These are phyloP conservation scores for Drosophila bifasciata DNA, from an alignment of 1,140 invertebrate species.

Conservation along the genomic window DNA sequence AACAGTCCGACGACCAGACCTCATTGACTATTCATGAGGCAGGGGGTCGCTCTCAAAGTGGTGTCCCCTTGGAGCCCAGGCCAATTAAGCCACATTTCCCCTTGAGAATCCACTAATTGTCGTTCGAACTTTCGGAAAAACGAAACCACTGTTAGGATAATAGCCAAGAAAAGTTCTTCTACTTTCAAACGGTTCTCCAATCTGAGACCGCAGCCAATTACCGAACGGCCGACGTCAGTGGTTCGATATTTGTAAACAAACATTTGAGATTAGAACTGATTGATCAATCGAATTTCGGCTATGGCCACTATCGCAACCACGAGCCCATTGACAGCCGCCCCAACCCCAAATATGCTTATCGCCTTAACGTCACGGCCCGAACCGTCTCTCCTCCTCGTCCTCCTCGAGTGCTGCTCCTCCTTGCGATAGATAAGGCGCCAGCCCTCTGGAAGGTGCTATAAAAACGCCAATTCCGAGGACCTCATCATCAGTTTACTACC, in stretches of 20 bases:
- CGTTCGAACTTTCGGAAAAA: slow-evolving; percentile 19
- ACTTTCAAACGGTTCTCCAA: slow-evolving; percentile 23
- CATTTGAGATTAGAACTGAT: slow-evolving; percentile 2
- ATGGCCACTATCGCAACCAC: slow-evolving; percentile 7
- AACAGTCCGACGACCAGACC: slow-evolving; percentile 25
- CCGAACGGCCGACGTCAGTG: slow-evolving; percentile 16
- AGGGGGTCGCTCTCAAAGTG: too few species aligned
- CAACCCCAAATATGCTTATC: slow-evolving; percentile 21
- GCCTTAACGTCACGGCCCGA: neutral
- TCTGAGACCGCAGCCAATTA: slow-evolving; percentile 10
- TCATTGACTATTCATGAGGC: slow-evolving; percentile 52
- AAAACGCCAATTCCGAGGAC: slow-evolving; percentile 13
- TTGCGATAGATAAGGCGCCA: neutral
- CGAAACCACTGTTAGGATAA: slow-evolving; percentile 46
- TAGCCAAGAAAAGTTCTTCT: slow-evolving; percentile 31
- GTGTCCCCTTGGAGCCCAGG: slow-evolving; percentile 2
- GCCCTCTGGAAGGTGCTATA: slow-evolving; percentile 15
- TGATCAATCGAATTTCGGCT: slow-evolving; percentile 7
- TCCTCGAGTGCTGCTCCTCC: slow-evolving; percentile 2
- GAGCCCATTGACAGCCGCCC: slow-evolving; percentile 13
- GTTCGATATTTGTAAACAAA: slow-evolving; percentile 39
- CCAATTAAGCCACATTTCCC: slow-evolving; percentile 53
- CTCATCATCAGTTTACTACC: slow-evolving; percentile 35
- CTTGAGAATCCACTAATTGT: slow-evolving; percentile 28
- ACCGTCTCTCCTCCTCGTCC: too few species aligned